Conservation (phyloP, 2,113 vertebrate genomes). For the Crotalus horridus region DNA sequence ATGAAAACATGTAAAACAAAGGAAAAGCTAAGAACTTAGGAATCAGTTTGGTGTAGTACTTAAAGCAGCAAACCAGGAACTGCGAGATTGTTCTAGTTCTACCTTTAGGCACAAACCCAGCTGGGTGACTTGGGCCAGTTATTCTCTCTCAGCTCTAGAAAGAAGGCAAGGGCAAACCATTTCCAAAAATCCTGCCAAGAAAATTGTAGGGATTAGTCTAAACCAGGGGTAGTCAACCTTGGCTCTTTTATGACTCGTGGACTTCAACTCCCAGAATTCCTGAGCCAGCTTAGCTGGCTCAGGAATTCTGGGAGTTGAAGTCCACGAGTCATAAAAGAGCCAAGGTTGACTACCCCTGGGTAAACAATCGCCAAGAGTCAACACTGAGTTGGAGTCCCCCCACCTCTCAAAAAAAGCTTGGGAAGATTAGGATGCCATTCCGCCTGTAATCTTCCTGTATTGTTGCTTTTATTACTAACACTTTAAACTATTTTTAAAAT, state of each 20-base stretch:
- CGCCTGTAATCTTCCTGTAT: slow-evolving; percentile 54
- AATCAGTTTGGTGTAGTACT: background rate
- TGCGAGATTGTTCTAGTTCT: background rate
- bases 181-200: background rate
- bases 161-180: background rate
- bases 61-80: background rate
- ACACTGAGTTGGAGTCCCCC: background rate
- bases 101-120: background rate
- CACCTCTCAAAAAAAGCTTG: background rate
- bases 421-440: slow-evolving; percentile 37
- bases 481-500: slow-evolving; percentile 37
- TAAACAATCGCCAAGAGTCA: background rate
- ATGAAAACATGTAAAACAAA: slow-evolving; percentile 33
- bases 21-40: slow-evolving; percentile 9
- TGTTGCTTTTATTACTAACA: slow-evolving; percentile 28
- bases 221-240: too few relatives aligned
- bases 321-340: too few relatives aligned
- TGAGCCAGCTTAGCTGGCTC: too few relatives aligned
- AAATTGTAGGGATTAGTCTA: background rate
- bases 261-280: too few relatives aligned
- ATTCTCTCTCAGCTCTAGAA: background rate
- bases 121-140: background rate
- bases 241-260: too few relatives aligned
- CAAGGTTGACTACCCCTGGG: too few relatives aligned
- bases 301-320: too few relatives aligned